Conservation (phyloP, 2,888 invertebrate species). For the Cheilosia soror region DNA sequence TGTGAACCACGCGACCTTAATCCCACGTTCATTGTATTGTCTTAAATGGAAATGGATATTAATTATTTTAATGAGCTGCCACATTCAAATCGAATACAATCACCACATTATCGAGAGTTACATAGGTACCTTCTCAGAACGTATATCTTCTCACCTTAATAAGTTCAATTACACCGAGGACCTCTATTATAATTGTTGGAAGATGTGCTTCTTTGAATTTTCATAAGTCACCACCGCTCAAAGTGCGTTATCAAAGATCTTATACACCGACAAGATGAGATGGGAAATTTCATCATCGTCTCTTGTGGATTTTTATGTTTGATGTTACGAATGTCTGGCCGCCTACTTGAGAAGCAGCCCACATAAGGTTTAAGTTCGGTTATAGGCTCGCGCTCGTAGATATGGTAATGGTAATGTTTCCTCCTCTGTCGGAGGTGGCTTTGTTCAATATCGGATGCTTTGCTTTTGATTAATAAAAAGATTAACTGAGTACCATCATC, state of each 20-base stretch:
- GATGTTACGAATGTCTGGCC: slow-evolving; percentile 52
- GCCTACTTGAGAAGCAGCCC: slow-evolving; percentile 68
- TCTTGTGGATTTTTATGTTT: slow-evolving; percentile 11
- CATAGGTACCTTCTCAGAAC: background rate
- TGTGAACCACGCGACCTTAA: slow-evolving; percentile 52
- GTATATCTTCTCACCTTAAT: background rate
- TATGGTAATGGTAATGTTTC: slow-evolving; percentile 9
- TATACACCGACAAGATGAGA: background rate
- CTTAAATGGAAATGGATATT: slow-evolving; percentile 3
- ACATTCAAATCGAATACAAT: background rate
- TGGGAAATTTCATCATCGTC: slow-evolving; percentile 39
- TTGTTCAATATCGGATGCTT: slow-evolving; percentile 44
- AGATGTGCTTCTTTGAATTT: slow-evolving; percentile 14
- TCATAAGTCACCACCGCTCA: slow-evolving; percentile 53
- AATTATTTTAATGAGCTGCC: background rate
- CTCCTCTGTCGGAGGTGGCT: slow-evolving; percentile 31
- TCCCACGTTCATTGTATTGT: slow-evolving; percentile 37
- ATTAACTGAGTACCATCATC: slow-evolving; percentile 35
- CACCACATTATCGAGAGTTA: background rate
- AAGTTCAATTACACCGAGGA: slow-evolving; percentile 31
- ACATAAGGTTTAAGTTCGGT: slow-evolving; percentile 56
- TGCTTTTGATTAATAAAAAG: slow-evolving; percentile 56
- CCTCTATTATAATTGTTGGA: background rate
- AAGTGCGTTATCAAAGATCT: slow-evolving; percentile 8
- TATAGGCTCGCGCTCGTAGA: background rate